A percentile compares a stretch with the other conserved stretches of the same genome.
Conservation (phyloP, 2,888 invertebrate genomes). For the Chaetoderma sp. region DNA sequence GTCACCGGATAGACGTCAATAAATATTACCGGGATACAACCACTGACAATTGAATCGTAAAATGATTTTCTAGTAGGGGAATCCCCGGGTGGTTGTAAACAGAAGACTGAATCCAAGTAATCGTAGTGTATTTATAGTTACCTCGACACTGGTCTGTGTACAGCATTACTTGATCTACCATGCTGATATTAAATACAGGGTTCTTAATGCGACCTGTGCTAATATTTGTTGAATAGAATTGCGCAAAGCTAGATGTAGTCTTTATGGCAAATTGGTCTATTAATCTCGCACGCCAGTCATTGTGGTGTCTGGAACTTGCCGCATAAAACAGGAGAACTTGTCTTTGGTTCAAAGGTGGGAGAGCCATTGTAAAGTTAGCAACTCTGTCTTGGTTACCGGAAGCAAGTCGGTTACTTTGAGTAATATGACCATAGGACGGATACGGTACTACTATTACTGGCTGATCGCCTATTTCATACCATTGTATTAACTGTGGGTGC, state of each 20-base stretch:
- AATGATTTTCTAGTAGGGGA: slow-evolving; percentile 60
- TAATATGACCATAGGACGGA: slow-evolving; percentile 53
- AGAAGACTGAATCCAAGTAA: slow-evolving; percentile 52
- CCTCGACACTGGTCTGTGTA: slow-evolving; percentile 30
- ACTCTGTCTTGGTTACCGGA: too few species aligned
- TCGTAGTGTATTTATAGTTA: slow-evolving; percentile 36
- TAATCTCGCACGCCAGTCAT: slow-evolving; percentile 42
- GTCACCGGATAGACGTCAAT: slow-evolving; percentile 19
- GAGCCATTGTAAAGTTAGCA: too few species aligned
- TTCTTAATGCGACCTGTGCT: too few species aligned
- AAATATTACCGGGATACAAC: slow-evolving; percentile 55
- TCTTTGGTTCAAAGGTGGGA: slow-evolving; percentile 20
- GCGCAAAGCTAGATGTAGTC: slow-evolving; percentile 19
- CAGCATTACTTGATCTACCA: slow-evolving; percentile 5
- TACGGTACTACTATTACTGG: slow-evolving; percentile 51
- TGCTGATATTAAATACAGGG: not conserved
- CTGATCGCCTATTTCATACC: slow-evolving; percentile 14
- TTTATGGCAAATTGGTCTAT: slow-evolving; percentile 46
- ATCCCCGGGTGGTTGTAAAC: slow-evolving; percentile 58
- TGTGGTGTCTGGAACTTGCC: slow-evolving; percentile 41
- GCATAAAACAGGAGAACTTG: slow-evolving; percentile 49
- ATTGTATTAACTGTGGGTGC: not conserved
- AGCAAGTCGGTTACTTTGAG: not conserved
- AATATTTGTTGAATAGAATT: not conserved
- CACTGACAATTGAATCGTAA: slow-evolving; percentile 54